Evolutionary conservation across 1,140 invertebrate species (phyloP).

Genomic region (Bombus confusus): DNA sequence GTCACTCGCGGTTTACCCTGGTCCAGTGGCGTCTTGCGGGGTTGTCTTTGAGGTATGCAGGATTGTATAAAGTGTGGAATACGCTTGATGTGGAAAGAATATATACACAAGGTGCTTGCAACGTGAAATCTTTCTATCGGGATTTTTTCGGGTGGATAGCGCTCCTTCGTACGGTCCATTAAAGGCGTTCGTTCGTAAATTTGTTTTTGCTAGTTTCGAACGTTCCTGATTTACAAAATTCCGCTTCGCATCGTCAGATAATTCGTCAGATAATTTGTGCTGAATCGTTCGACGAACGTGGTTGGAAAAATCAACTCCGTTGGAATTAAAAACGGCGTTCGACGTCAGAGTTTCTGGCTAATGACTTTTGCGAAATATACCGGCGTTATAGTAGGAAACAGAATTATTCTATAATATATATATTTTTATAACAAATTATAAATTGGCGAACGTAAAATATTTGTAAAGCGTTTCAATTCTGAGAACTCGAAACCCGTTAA

Average conservation of each 20-base stretch:
- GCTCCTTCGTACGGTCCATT: not conserved
- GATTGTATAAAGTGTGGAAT: not conserved
- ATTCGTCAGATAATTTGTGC: no score
- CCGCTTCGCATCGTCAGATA: no score
- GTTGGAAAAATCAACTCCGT: not conserved
- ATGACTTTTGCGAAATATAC: no score
- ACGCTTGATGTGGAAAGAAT: not conserved
- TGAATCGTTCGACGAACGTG: not conserved
- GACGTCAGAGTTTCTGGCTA: not conserved
- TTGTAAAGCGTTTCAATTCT: no score
- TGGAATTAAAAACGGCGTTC: not conserved
- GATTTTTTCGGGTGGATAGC: not conserved
- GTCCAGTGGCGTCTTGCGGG: not conserved
- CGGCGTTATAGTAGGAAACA: no score
- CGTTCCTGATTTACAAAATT: no score
- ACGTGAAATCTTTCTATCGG: not conserved
- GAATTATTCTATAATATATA: no score
- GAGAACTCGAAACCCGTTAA: not conserved
- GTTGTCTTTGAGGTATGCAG: not conserved
- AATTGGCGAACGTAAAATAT: no score
- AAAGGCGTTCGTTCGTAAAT: not conserved
- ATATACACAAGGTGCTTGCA: not conserved
- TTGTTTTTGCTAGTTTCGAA: no score
- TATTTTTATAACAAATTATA: no score
- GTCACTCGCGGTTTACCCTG: constrained; percentile 21